phyloP scores from a whole-genome alignment of 2,113 vertebrate genomes.

The Anseranas semipalmata region DNA sequence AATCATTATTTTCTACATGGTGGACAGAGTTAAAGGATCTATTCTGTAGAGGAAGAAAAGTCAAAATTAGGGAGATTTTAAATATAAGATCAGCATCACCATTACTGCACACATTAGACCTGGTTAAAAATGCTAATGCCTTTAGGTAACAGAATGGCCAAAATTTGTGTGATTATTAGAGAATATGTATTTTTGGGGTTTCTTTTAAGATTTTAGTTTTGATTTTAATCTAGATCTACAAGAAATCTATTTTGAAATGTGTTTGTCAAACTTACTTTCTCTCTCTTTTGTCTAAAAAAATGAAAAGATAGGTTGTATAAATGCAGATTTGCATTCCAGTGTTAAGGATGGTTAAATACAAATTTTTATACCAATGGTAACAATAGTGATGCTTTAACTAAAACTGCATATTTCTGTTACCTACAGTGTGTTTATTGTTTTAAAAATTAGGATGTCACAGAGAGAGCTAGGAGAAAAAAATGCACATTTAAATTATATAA shows the following conservation, averaged over 20 bases:
- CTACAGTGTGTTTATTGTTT: neutral
- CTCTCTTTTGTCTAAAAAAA: neutral
- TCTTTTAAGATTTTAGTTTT: neutral
- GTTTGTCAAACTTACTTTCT: neutral
- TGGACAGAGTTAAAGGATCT: neutral
- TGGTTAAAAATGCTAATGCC: neutral
- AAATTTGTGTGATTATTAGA: neutral
- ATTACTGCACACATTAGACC: too few species aligned
- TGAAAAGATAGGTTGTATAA: neutral
- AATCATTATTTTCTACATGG: neutral
- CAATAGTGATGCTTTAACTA: neutral
- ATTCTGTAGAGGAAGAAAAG: neutral
- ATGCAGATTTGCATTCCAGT: neutral
- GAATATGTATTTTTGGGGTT: neutral
- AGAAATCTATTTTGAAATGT: neutral
- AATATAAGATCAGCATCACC: neutral
- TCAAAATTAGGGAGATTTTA: neutral
- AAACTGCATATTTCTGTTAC: neutral
- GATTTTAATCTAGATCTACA: neutral
- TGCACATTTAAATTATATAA: neutral
- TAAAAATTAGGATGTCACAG: neutral
- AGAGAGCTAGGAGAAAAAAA: neutral
- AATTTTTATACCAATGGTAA: neutral
- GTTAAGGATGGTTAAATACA: neutral
- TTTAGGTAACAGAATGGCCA: neutral